Evolutionary conservation across 2,888 invertebrate genomes (phyloP), one percentile per base, ranked within the genome.

Genomic region (Anticlea derivata): DNA sequence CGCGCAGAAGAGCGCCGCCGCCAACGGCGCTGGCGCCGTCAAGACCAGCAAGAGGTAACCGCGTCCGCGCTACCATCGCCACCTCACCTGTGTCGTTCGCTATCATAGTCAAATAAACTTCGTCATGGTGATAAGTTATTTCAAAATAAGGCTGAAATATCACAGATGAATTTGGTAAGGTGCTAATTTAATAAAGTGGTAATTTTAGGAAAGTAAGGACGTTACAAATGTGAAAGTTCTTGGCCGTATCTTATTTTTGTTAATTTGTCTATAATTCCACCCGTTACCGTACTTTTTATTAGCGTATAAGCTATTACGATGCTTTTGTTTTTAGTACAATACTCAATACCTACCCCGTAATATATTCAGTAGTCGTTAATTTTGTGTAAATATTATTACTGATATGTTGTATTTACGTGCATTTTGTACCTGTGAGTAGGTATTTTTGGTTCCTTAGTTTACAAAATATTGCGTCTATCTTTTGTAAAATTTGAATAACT

Each of bases 1-100:
- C 75, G 96, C 96, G 37, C 96, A 96, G 82, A 96, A 96, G 81
- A 94, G 92, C 69, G 94, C 93, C 11, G 93, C 93, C 2, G 93
- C 93, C 48, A 94, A 94, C 64, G 94, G 94, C 40, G 91, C 93
- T n/a, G n/a, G n/a, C 37, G 91, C 93, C 48, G 78, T 71, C 60
- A 93, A 93, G 64, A 88, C 92, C 57, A 86, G 75, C 60, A 92
- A 92, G 77, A 86, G 91, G 83, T 91, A 91, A 89, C 86, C 73
- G 70, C 68, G 47, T 3, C 1, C 38, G 29, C 63, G 26, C 45
- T n/a, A 45, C 60, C 23, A 11, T 17, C 34, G 22, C 34, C 57
- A 55, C 55, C 55, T 41, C 57, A 55, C 55, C 55, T 41, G 33
- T 35, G 27, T 65, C 64, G 65, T 68, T 62, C 63, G 50, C 67